Evolutionary conservation across 2,113 vertebrate species (phyloP), one percentile per base, ranked within the genome.

Genomic region (Stigmatopora argus): DNA sequence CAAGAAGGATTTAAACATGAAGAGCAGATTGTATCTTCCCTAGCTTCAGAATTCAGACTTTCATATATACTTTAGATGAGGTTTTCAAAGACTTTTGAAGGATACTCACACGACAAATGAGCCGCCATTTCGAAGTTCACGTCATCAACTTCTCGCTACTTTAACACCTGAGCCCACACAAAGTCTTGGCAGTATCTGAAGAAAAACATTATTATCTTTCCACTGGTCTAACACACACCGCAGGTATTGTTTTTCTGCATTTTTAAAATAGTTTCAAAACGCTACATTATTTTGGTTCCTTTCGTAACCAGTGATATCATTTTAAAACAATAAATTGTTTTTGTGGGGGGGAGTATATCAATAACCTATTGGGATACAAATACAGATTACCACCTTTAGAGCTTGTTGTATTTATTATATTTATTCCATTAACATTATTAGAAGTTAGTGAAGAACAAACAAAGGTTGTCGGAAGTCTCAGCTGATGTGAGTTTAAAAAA

Each of bases 1-100:
- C 51, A 21, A 18, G 60, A 48, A 8, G 51, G 71, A 68, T 62
- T 78, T 66, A 59, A 80, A 61, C 31, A 2, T 2, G 21, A 49
- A n/a, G 59, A 67, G 15, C 67, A 55, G 65, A 61, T 67, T 70
- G 13, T 45, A 67, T 38, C 57, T 35, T 62, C 35, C 14, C 15
- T 58, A n/a, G 35, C 18, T 21, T 19, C 14, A 41, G 35, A 61
- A 34, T 44, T 8, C 11, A 18, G 8, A 15, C 46, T 61, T 61
- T 61, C 18, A 56, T 15, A 31, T 19, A 19, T n/a, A 41, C 58
- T 18, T 34, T 57, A 21, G 17, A 35, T 71, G 44, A 61, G 35
- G 19, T 18, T 69, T 58, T 68, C 31, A 60, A 35, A 63, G 34
- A 75, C 38, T 51, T 69, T 68, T 35, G 57, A 52, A 38, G 63